A percentile compares a stretch with the other conserved stretches of the same genome.
These are phyloP conservation scores for Heliocidaris erythrogramma DNA, from an alignment of 35 echinoderm and acorn worm genomes.

Conservation along the genomic window DNA sequence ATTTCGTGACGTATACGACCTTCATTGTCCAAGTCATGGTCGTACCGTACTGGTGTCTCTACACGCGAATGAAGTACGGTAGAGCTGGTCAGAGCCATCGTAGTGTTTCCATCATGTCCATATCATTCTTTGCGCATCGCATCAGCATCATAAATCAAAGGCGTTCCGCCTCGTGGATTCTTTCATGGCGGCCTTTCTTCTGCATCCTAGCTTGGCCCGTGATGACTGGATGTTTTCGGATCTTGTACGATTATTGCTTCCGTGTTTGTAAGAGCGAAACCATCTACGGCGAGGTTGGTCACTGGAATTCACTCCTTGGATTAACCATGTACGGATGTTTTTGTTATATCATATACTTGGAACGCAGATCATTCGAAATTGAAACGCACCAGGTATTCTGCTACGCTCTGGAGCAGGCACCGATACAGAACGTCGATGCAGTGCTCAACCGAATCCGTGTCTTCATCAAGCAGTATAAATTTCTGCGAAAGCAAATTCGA, in stretches of 20 bases:
- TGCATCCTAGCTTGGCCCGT: conserved; percentile 43
- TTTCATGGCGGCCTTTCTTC: neutral
- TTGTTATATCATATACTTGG: conserved; percentile 55
- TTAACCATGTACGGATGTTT: conserved; percentile 50
- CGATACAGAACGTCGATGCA: neutral
- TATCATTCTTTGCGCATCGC: neutral
- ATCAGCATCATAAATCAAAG: conserved; percentile 12
- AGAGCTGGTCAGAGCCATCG: neutral
- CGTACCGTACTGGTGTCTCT: conserved; percentile 38
- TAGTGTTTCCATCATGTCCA: neutral
- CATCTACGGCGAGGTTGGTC: conserved; percentile 40
- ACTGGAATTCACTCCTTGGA: conserved; percentile 45
- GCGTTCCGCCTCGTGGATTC: neutral
- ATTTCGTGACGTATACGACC: conserved; percentile 53
- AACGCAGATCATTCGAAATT: conserved; percentile 46
- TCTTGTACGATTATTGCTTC: conserved; percentile 30
- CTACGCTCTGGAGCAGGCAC: conserved; percentile 31
- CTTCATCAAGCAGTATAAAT: neutral
- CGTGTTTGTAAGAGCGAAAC: neutral
- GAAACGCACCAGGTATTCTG: conserved; percentile 15
- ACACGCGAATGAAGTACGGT: neutral
- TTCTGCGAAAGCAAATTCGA: conserved; percentile 23
- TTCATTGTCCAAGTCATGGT: conserved; percentile 49
- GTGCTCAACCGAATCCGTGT: neutral
- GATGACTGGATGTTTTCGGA: conserved; percentile 26